Evolutionary conservation across 2,797 vertebrate genomes (phyloP), one percentile per base, ranked within the genome.

Genomic region (Scyliorhinus canicula): DNA sequence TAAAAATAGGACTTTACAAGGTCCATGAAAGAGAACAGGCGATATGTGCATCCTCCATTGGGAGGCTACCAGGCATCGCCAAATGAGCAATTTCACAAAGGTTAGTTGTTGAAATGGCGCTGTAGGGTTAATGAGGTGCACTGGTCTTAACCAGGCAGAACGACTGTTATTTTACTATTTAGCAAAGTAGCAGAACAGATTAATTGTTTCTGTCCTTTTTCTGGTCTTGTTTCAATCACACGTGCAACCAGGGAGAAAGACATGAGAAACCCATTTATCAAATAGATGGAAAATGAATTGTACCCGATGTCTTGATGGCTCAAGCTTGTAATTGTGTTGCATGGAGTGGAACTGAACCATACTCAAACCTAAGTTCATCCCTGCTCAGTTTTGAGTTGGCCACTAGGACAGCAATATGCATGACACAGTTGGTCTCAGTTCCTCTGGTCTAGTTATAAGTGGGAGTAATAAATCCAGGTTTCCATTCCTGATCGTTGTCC

Each of bases 1-100:
- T 91, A 44, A 91, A 91, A 91, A n/a, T 91, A 65, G 57, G 86
- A 90, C 86, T 90, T 57, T 60, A 57, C 55, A 90, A 91, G 88
- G 57, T 24, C 60, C 57, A 65, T 4, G 57, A 91, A 91, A 91
- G n/a, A 91, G n/a, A 63, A 24, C 88, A 44, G 88, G 88, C n/a
- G 65, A 21, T 26, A 24, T 91, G n/a, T 44, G n/a, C 21, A 91
- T 65, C n/a, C 16, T 40, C 57, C 88, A 65, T 91, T 91, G 88
- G 57, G 57, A 63, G 21, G 57, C 40, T 44, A 40, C 57, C 88
- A 91, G 57, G 57, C 88, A 65, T 65, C 21, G 26, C 57, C n/a
- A 65, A 90, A 52, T 40, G 57, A 91, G 40, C 88, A 91, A n/a
- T 65, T 91, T 65, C 60, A 63, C n/a, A 63, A n/a, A 91, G 88